phyloP scores from a whole-genome alignment of 2,797 vertebrate genomes.

The Typhlichthys subterraneus region DNA sequence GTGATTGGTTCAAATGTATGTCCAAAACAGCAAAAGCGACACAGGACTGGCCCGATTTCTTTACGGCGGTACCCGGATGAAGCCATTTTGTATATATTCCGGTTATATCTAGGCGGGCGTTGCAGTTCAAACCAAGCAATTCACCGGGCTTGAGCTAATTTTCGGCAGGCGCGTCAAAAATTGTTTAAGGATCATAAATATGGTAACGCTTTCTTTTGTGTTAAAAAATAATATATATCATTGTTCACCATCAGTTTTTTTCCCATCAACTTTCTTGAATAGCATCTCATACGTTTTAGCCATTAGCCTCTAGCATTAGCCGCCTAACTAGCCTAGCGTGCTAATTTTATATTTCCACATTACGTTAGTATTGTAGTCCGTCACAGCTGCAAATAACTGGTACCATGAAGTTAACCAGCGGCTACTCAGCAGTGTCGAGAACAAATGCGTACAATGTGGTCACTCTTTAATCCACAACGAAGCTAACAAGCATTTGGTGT shows the following conservation, averaged over 20 bases:
- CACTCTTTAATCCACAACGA: neutral
- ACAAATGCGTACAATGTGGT: too few relatives aligned
- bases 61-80: conserved; percentile 65
- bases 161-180: neutral
- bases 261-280: rapidly evolving
- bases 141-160: neutral
- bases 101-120: conserved; percentile 51
- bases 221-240: rapidly evolving
- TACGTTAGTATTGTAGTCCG: neutral
- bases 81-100: conserved; percentile 27
- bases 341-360: conserved; percentile 5
- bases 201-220: conserved; percentile 6
- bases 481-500: neutral
- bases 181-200: conserved; percentile 31
- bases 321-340: conserved; percentile 36
- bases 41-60: conserved; percentile 46
- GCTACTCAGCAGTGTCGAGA: too few relatives aligned
- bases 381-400: neutral
- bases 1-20: conserved; percentile 46
- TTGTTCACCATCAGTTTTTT: rapidly evolving
- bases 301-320: conserved; percentile 29
- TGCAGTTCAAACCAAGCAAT: conserved; percentile 53
- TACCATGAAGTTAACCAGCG: neutral
- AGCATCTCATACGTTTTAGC: rapidly evolving
- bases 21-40: conserved; percentile 20